A percentile compares a stretch with the other conserved stretches of the same genome.
Evolutionary conservation across 2,888 invertebrate species (phyloP).

Genomic region (Baccha elongata): DNA sequence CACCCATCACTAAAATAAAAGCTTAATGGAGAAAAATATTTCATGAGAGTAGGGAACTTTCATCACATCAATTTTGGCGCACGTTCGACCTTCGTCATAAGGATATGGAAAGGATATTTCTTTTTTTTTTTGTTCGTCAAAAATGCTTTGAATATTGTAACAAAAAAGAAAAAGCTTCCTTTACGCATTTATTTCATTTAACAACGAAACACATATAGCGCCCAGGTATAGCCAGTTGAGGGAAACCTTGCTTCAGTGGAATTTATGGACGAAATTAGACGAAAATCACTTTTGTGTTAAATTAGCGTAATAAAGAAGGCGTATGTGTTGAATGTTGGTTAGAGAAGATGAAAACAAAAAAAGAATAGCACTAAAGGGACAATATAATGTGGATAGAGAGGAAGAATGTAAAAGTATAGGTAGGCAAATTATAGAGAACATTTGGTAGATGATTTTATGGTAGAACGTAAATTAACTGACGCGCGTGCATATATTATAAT

Average conservation of each 20-base stretch:
- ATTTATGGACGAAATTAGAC: slow-evolving; percentile 72
- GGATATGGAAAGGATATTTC: slow-evolving; percentile 60
- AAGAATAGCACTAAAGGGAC: not conserved
- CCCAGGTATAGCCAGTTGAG: slow-evolving; percentile 3
- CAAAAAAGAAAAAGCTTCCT: slow-evolving; percentile 56
- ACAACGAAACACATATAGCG: slow-evolving; percentile 34
- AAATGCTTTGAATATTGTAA: slow-evolving; percentile 40
- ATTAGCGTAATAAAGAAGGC: slow-evolving; percentile 70
- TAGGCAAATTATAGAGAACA: slow-evolving; percentile 57
- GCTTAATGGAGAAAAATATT: slow-evolving; percentile 67
- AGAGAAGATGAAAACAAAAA: not conserved
- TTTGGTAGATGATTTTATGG: slow-evolving; percentile 69
- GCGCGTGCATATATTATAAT: slow-evolving; percentile 17
- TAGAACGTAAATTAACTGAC: slow-evolving; percentile 68
- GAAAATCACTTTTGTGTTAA: slow-evolving; percentile 73
- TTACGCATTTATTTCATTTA: slow-evolving; percentile 60
- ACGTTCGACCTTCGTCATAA: slow-evolving; percentile 67
- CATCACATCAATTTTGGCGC: slow-evolving; percentile 70
- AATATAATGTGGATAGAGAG: slow-evolving; percentile 13
- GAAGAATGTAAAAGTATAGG: slow-evolving; percentile 9
- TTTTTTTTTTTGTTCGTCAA: slow-evolving; percentile 5
- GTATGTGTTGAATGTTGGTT: slow-evolving; percentile 24
- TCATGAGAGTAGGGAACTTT: slow-evolving; percentile 63
- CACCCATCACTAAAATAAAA: slow-evolving; percentile 15
- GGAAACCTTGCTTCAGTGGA: slow-evolving; percentile 51